Percentiles rank a stretch among this genome's conserved stretches.
Conservation (phyloP, 2,113 vertebrate genomes). For the Calidris pugnax region DNA sequence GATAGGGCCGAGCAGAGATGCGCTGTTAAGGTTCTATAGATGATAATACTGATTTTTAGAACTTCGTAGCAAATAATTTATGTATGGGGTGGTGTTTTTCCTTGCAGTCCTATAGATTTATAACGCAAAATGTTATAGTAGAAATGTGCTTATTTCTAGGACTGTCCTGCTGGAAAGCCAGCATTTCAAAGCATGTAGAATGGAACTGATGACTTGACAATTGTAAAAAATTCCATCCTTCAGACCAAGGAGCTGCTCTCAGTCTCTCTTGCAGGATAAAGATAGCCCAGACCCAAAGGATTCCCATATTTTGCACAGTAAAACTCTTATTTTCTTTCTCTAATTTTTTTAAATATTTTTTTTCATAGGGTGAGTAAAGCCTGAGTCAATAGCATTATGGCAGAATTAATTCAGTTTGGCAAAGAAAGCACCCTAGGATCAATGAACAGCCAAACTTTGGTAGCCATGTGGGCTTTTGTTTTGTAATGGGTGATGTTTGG, state of each 20-base stretch:
- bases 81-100: not conserved
- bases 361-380: not conserved
- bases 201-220: not conserved
- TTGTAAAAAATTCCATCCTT: not conserved
- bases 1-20: not conserved
- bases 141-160: not conserved
- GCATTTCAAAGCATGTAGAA: not conserved
- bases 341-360: not conserved
- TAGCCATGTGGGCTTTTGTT: not conserved
- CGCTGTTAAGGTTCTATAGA: accelerated
- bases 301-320: not conserved
- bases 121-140: not conserved
- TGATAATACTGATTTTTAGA: not conserved
- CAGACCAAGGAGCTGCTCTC: not conserved
- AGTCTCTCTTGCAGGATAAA: not conserved
- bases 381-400: not conserved
- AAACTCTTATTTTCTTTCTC: not conserved
- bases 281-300: not conserved
- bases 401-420: slow-evolving; percentile 19
- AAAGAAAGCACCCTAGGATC: slow-evolving; percentile 12
- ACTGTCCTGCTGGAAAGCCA: not conserved
- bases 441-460: not conserved
- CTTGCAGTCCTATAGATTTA: not conserved
- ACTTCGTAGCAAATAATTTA: not conserved
- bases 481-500: not conserved